phyloP scores from a whole-genome alignment of 30 jellyfish, hydroid and myxozoan species.

The Sanderia malayensis region DNA sequence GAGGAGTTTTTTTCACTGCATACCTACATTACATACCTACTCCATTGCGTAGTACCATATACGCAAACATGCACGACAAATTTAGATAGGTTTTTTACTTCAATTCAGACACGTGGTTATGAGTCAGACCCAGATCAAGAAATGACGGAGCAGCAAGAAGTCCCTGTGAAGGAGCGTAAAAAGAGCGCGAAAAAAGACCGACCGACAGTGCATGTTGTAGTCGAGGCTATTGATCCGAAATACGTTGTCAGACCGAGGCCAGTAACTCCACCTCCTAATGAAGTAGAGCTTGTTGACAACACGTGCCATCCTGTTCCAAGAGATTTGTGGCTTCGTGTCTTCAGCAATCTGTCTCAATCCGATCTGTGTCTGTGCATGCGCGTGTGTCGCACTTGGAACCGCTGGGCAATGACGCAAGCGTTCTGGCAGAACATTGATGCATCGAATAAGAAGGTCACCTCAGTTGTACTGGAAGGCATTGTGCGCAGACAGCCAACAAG shows the following conservation, averaged over 20 bases:
- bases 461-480: conserved; percentile 66
- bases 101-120: conserved; percentile 41
- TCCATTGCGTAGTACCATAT: conserved; percentile 16
- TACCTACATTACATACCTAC: conserved; percentile 21
- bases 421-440: conserved; percentile 58
- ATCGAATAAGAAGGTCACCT: conserved; percentile 33
- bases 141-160: conserved; percentile 21
- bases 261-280: conserved; percentile 47
- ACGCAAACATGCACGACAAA: conserved; percentile 6
- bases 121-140: conserved; percentile 42
- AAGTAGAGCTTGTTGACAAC: conserved; percentile 36
- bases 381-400: conserved; percentile 95
- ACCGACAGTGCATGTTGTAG: conserved; percentile 24
- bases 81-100: conserved; percentile 35
- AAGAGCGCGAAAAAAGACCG: conserved; percentile 2
- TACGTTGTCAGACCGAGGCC: conserved; percentile 69
- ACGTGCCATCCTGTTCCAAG: conserved; percentile 25
- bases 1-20: conserved; percentile 3
- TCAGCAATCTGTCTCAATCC: conserved; percentile 46
- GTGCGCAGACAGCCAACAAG: conserved; percentile 85
- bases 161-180: conserved; percentile 11
- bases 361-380: conserved; percentile 78
- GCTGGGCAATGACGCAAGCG: conserved; percentile 61
- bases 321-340: conserved; percentile 70
- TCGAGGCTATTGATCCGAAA: conserved; percentile 20